Percentiles rank a stretch among this genome's conserved stretches.
phyloP scores from a whole-genome alignment of 2,113 vertebrate species.

The Galemys pyrenaicus region DNA sequence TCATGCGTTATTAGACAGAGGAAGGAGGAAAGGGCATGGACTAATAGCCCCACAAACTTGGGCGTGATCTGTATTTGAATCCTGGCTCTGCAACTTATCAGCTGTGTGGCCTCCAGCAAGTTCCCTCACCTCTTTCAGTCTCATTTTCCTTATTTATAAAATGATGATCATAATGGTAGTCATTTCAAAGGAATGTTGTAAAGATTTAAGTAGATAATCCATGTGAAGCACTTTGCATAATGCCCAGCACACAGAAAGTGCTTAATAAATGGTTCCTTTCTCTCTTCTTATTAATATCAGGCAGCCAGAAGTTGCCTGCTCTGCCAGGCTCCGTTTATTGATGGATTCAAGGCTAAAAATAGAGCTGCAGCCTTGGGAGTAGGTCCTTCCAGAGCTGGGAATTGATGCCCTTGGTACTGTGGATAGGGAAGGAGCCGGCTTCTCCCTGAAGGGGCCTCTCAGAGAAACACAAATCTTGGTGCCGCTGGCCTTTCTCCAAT shows the following conservation, averaged over 20 bases:
- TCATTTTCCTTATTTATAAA: conserved; percentile 16
- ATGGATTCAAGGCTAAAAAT: conserved; percentile 74
- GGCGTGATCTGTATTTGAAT: background rate
- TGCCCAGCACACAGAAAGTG: background rate
- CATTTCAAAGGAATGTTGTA: background rate
- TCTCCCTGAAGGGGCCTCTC: conserved; percentile 1
- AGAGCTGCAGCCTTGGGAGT: conserved; percentile 58
- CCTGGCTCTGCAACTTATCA: background rate
- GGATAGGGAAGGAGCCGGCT: background rate
- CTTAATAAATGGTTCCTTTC: conserved; percentile 36
- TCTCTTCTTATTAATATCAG: conserved; percentile 51
- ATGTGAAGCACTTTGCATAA: background rate
- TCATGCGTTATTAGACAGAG: background rate
- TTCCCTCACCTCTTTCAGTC: background rate
- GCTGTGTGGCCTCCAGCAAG: background rate
- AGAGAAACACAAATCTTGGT: background rate
- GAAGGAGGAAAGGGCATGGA: background rate
- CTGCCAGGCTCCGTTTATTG: conserved; percentile 62
- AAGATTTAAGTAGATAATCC: conserved; percentile 38
- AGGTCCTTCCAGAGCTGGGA: conserved; percentile 31
- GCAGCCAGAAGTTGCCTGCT: conserved; percentile 53
- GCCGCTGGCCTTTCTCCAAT: background rate
- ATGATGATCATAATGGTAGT: background rate
- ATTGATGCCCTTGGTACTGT: background rate
- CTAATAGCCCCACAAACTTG: background rate